phyloP scores from a whole-genome alignment of 2,113 vertebrate genomes.

The Pseudorhombus dupliciocellatus region DNA sequence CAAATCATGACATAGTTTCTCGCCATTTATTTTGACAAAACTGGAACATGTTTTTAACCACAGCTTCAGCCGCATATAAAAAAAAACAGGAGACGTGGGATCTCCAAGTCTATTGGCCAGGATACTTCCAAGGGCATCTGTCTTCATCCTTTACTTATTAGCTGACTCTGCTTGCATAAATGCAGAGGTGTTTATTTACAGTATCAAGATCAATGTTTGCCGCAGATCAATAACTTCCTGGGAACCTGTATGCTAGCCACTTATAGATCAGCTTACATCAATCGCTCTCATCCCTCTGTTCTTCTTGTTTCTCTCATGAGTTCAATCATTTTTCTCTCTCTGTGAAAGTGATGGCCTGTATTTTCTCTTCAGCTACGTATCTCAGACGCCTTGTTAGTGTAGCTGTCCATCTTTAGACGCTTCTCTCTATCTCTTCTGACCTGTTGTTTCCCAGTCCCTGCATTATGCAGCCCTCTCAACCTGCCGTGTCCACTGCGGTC shows the following conservation, averaged over 20 bases:
- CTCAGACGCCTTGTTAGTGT: not conserved
- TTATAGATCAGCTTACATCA: constrained; percentile 63
- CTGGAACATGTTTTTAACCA: not conserved
- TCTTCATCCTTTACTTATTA: constrained; percentile 34
- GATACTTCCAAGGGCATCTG: constrained; percentile 43
- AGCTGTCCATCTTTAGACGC: constrained; percentile 4
- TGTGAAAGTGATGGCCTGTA: constrained; percentile 32
- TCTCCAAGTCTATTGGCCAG: constrained; percentile 2
- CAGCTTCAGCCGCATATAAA: too few relatives aligned
- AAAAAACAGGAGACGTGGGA: not conserved
- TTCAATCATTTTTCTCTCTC: constrained; percentile 42
- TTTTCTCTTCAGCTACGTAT: constrained; percentile 28
- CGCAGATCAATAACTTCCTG: constrained; percentile 67
- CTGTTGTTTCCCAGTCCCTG: not conserved
- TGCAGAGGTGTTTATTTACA: constrained; percentile 64
- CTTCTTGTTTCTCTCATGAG: constrained; percentile 24
- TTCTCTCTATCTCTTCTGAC: not conserved
- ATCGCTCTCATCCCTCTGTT: constrained; percentile 36
- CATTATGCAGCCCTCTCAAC: not conserved
- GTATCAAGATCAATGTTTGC: constrained; percentile 62
- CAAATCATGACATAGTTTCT: not conserved
- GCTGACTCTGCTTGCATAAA: constrained; percentile 61
- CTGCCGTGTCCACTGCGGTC: constrained; percentile 17
- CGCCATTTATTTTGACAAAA: not conserved
- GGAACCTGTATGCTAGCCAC: constrained; percentile 45